Percentiles rank a stretch among this genome's conserved stretches.
phyloP scores from a whole-genome alignment of 2,113 vertebrate species.

The Alligator mississippiensis region DNA sequence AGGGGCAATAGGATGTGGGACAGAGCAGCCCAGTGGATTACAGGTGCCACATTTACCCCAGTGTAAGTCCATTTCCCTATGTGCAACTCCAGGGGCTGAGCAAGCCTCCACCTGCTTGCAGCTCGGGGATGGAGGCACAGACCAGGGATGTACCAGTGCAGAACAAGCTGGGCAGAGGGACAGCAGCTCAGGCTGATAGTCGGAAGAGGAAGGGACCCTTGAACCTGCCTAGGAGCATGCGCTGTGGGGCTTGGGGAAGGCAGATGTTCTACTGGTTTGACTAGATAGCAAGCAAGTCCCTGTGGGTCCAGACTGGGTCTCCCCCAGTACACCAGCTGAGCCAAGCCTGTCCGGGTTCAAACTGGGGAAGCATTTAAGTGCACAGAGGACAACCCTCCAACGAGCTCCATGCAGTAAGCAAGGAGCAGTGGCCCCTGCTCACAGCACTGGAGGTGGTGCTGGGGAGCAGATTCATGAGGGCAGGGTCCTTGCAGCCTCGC shows the following conservation, averaged over 20 bases:
- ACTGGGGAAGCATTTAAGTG: background rate
- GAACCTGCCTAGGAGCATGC: background rate
- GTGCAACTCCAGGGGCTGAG: background rate
- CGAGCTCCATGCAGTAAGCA: rapidly evolving
- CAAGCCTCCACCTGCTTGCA: background rate
- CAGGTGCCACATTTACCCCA: background rate
- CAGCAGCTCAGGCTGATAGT: background rate
- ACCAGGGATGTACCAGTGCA: background rate
- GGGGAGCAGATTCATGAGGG: background rate
- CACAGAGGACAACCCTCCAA: rapidly evolving
- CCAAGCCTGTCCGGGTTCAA: background rate
- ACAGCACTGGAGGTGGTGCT: rapidly evolving
- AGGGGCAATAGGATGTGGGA: background rate
- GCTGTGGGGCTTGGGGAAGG: background rate
- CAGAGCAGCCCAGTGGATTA: background rate
- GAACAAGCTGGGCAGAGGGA: rapidly evolving
- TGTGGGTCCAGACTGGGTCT: background rate
- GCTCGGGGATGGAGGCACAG: no score
- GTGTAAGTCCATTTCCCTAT: no score
- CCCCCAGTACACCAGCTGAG: background rate
- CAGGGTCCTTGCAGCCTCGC: background rate
- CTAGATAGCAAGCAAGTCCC: background rate
- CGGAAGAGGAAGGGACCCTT: background rate
- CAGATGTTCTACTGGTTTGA: background rate
- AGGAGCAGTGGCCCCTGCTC: background rate